Conservation (phyloP, 2,888 invertebrate species). For the Drosophila tanythrix region DNA sequence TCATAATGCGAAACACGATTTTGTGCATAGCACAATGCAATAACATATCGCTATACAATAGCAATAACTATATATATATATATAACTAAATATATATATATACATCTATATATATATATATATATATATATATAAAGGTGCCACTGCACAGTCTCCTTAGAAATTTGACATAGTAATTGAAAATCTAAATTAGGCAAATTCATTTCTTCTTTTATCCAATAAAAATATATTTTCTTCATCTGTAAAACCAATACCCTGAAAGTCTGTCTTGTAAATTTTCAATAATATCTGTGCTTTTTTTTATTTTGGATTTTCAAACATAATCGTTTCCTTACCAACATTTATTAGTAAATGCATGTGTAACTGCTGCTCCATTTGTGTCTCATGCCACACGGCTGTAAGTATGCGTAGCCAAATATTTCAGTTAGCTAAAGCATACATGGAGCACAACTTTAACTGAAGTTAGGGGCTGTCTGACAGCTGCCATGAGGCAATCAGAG, state of each 20-base stretch:
- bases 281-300: neutral
- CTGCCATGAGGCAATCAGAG: neutral
- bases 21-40: neutral
- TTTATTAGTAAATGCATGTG: neutral
- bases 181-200: neutral
- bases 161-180: neutral
- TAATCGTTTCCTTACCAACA: neutral
- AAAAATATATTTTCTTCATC: neutral
- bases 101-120: neutral
- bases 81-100: neutral
- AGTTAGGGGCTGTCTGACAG: neutral
- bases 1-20: slow-evolving; percentile 1
- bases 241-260: neutral
- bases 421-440: neutral
- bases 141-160: neutral
- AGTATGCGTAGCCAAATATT: neutral
- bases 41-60: neutral
- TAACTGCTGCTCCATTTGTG: neutral
- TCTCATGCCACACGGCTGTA: neutral
- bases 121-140: neutral
- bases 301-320: neutral
- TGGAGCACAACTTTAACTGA: neutral
- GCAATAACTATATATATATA: neutral
- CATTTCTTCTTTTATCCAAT: neutral
- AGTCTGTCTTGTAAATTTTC: neutral